phyloP scores from a whole-genome alignment of 92 coral and sea anemone genomes.

The Muricea muricata region DNA sequence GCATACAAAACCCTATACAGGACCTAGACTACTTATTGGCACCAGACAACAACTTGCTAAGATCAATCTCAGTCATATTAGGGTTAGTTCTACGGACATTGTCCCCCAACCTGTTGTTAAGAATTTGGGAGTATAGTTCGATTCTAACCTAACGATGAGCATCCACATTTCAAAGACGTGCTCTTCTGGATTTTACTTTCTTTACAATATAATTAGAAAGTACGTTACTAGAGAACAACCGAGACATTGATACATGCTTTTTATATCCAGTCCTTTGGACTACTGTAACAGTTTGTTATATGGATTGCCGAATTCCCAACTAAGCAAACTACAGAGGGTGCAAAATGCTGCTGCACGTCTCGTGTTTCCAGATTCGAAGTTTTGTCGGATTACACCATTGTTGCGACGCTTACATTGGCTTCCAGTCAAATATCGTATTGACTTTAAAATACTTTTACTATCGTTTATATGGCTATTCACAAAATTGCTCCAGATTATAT shows the following conservation, averaged over 20 bases:
- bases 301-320: conserved; percentile 22
- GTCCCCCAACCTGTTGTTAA: conserved; percentile 16
- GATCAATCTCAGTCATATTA: neutral
- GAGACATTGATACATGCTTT: no score
- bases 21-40: no score
- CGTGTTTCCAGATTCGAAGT: no score
- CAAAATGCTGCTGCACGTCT: conserved; percentile 11
- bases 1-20: no score
- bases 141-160: conserved; percentile 26
- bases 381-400: no score
- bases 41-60: conserved; percentile 28
- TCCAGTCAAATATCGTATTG: no score
- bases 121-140: conserved; percentile 40
- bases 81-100: conserved; percentile 17
- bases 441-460: no score
- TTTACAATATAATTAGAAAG: conserved; percentile 23
- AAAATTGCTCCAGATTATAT: no score
- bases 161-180: conserved; percentile 27
- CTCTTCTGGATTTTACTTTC: conserved; percentile 33
- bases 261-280: neutral
- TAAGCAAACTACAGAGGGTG: conserved; percentile 32
- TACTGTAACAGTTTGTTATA: neutral
- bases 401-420: no score
- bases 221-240: neutral
- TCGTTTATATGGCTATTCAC: no score